Base-by-base conservation (phyloP, 2,888 invertebrate species). In the Lordiphosa andalusiaca region DNA sequence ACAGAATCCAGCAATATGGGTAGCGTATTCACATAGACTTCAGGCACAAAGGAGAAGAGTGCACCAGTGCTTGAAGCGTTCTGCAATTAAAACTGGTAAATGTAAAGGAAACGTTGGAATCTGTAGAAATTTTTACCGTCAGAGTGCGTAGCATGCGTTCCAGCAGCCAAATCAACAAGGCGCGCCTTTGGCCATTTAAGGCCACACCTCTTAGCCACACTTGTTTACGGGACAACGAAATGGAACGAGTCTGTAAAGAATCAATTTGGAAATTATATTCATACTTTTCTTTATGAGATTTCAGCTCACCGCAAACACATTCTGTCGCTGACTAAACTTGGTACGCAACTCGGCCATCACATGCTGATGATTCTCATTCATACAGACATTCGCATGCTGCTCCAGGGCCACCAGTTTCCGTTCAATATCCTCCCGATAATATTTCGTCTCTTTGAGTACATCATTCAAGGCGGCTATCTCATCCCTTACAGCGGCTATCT, bases 1-100 rank as follows among this genome's bases (percentile, higher is more conserved):
- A 88, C 86, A 5, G 88, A 86, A 46, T 90, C 90, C 54, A 90
- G 61, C 6, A 90, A 60, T 42, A 89, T 86, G 1, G 90, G 90
- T 33, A 90, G 65, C 23, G 92, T 91, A 70, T 93, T 93, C 7
- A 94, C 87, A 84, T 93, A 94, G 70, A 93, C 92, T 75, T 93
- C 93, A 6, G 94, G 94, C 54, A 93, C 91, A 85, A 93, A 94
- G 35, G 92, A 90, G 81, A 94, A 93, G 53, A 93, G 88, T 23
- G 91, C 88, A 0, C 92, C 92, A 54, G 90, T 90, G 3, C 87
- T 82, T 1, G 93, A 92, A 0, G 93, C 91, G 41, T 88, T 90
- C 74, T 91, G 87, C n/a, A 92, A 12, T 25, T 23, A 0, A 23
- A 23, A 23, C 2, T 23, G 16, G 19, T 2, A 25, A 25, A 25